Conservation (phyloP, 2,888 invertebrate species). For the Platycnemis pennipes region DNA sequence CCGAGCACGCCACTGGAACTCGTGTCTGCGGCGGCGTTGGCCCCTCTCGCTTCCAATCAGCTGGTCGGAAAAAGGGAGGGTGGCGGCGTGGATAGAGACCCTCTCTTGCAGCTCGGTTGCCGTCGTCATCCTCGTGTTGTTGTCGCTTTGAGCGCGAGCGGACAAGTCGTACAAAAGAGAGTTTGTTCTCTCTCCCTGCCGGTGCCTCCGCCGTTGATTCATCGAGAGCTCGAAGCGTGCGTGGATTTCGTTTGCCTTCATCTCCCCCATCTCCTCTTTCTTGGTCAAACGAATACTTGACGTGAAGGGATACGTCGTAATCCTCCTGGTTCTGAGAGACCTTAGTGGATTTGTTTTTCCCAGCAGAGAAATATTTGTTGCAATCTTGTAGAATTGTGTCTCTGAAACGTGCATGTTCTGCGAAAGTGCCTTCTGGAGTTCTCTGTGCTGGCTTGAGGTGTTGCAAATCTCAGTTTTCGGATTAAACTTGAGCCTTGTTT, state of each 20-base stretch:
- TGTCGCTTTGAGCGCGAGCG: background rate
- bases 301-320: no score
- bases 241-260: background rate
- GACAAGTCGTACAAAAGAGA: background rate
- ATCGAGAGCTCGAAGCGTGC: background rate
- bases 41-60: constrained; percentile 9
- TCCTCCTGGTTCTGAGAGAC: no score
- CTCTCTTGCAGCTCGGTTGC: background rate
- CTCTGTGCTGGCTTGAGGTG: no score
- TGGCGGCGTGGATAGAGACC: background rate
- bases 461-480: no score
- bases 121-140: background rate
- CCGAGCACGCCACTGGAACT: background rate
- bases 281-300: no score
- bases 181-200: background rate
- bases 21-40: background rate
- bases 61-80: background rate
- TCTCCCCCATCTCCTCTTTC: no score
- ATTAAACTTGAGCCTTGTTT: no score
- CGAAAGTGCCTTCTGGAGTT: no score
- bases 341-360: no score
- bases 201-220: background rate
- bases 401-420: no score
- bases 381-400: no score
- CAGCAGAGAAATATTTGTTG: no score